Evolutionary conservation across 2,888 invertebrate genomes (phyloP).

Genomic region (Abrostola triplasia): DNA sequence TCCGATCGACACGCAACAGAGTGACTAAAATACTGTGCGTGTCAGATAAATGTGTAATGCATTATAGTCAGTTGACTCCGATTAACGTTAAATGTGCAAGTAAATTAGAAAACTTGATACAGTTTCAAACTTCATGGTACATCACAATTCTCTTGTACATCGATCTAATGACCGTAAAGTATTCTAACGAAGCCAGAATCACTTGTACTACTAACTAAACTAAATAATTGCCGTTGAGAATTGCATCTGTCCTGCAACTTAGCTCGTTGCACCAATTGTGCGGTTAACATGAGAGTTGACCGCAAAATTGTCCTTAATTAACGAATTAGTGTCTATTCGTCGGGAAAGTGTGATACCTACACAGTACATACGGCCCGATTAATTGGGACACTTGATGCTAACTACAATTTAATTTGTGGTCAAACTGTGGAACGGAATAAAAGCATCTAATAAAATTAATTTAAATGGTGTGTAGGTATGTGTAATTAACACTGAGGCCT

Average conservation of each 20-base stretch:
- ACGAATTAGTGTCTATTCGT: constrained; percentile 72
- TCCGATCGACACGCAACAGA: constrained; percentile 48
- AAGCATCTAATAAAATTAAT: constrained; percentile 43
- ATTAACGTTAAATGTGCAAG: constrained; percentile 2
- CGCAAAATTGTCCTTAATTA: constrained; percentile 85
- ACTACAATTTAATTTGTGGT: constrained; percentile 53
- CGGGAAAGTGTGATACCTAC: constrained; percentile 68
- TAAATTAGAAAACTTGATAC: constrained; percentile 23
- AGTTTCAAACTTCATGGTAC: constrained; percentile 50
- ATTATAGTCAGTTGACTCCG: constrained; percentile 23
- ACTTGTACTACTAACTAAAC: constrained; percentile 67
- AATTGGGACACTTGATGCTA: constrained; percentile 52
- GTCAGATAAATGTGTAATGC: constrained; percentile 42
- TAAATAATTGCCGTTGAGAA: constrained; percentile 79
- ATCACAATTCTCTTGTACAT: constrained; percentile 37
- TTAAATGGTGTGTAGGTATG: constrained; percentile 39
- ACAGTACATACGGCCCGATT: constrained; percentile 38
- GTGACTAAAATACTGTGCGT: constrained; percentile 30
- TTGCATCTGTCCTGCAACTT: constrained; percentile 79
- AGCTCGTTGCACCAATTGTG: constrained; percentile 75
- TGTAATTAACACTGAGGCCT: constrained; percentile 19
- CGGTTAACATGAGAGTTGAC: constrained; percentile 65
- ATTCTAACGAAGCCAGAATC: constrained; percentile 67
- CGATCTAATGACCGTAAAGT: constrained; percentile 65
- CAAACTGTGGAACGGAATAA: constrained; percentile 28